Conservation (phyloP, 2,888 invertebrate genomes). For the Tenthredo amoena region DNA sequence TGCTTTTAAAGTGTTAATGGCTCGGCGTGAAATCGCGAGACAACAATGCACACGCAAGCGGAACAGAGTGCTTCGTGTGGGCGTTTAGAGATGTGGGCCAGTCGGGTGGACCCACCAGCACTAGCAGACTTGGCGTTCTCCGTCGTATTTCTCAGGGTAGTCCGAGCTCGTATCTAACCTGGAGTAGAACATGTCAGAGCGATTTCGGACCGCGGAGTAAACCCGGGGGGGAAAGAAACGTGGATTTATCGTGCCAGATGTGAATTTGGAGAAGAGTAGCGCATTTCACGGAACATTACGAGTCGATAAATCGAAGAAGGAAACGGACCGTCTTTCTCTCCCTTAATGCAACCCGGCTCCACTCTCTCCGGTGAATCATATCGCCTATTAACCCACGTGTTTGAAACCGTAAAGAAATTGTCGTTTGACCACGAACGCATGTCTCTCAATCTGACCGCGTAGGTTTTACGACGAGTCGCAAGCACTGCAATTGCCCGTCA, state of each 20-base stretch:
- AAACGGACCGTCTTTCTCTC: background rate
- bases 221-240: background rate
- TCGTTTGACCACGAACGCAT: constrained; percentile 14
- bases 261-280: background rate
- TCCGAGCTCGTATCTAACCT: constrained; percentile 26
- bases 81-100: constrained; percentile 72
- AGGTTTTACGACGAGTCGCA: constrained; percentile 23
- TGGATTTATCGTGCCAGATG: background rate
- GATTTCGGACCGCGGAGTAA: background rate
- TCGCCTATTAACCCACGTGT: constrained; percentile 47
- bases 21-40: constrained; percentile 70
- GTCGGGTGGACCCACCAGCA: constrained; percentile 59
- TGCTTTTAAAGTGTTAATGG: constrained; percentile 73
- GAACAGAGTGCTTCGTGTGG: constrained; percentile 67
- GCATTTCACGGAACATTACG: background rate
- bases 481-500: constrained; percentile 5
- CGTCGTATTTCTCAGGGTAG: constrained; percentile 10
- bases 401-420: constrained; percentile 12
- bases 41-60: constrained; percentile 68
- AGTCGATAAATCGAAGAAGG: background rate
- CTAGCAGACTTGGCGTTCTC: constrained; percentile 56
- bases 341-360: background rate
- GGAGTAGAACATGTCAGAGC: background rate
- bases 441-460: constrained; percentile 37
- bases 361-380: constrained; percentile 49